Evolutionary conservation across 23 tunicate genomes (phyloP).

Genomic region (Ciona savignyi): DNA sequence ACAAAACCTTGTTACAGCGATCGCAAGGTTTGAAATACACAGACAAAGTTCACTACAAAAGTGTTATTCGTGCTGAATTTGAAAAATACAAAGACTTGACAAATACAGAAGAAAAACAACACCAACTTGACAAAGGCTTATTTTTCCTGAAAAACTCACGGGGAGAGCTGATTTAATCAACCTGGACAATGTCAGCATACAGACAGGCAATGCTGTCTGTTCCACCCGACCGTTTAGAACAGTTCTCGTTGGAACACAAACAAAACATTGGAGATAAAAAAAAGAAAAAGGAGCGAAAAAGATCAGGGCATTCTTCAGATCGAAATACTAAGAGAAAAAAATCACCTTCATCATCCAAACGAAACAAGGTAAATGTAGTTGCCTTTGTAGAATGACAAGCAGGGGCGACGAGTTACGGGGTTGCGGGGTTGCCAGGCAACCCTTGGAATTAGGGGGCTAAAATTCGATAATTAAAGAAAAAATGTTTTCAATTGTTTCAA

Average conservation of each 20-base stretch:
- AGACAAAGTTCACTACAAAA: slow-evolving; percentile 61
- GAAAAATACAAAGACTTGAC: slow-evolving; percentile 29
- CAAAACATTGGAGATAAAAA: slow-evolving; percentile 52
- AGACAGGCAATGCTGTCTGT: slow-evolving; percentile 81
- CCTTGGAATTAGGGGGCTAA: too few relatives aligned
- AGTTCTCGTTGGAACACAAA: slow-evolving; percentile 53
- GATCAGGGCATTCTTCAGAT: background rate
- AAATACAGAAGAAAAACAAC: slow-evolving; percentile 39
- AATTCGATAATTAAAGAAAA: too few relatives aligned
- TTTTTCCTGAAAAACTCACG: slow-evolving; percentile 37
- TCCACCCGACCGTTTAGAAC: slow-evolving; percentile 64
- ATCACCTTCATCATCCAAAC: too few relatives aligned
- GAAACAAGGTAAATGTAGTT: too few relatives aligned
- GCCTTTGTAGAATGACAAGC: too few relatives aligned
- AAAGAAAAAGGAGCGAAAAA: slow-evolving; percentile 21
- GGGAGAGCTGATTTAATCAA: slow-evolving; percentile 55
- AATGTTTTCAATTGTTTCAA: too few relatives aligned
- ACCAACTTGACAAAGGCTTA: slow-evolving; percentile 72
- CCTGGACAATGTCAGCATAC: slow-evolving; percentile 73
- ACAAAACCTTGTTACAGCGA: slow-evolving; percentile 38
- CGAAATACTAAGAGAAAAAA: background rate
- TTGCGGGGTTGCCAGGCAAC: too few relatives aligned
- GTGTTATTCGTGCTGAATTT: slow-evolving; percentile 44
- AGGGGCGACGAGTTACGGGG: too few relatives aligned
- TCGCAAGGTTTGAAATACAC: slow-evolving; percentile 72